Percentiles rank a stretch among this genome's conserved stretches.
phyloP scores from a whole-genome alignment of 2,888 invertebrate genomes.

The Scelioninae gen. 1 region DNA sequence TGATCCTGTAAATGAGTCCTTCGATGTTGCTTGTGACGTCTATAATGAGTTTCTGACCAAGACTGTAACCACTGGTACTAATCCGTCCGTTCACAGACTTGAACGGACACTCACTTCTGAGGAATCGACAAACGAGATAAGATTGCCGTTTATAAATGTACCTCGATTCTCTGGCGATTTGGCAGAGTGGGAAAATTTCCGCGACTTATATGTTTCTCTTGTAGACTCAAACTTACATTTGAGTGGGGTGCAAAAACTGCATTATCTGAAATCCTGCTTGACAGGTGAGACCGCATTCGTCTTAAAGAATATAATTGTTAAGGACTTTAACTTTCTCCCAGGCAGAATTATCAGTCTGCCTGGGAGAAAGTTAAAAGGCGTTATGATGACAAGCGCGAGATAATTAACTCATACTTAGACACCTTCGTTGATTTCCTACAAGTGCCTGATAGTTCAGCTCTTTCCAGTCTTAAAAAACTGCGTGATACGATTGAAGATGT shows the following conservation, averaged over 20 bases:
- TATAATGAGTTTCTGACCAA: constrained; percentile 18
- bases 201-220: constrained; percentile 9
- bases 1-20: neutral
- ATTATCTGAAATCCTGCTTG: constrained; percentile 9
- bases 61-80: no score
- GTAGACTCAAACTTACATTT: neutral
- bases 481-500: constrained; percentile 4
- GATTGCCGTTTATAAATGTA: constrained; percentile 10
- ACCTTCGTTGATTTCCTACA: neutral
- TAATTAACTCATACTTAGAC: constrained; percentile 11
- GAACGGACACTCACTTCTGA: neutral
- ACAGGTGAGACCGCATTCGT: constrained; percentile 15
- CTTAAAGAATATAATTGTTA: neutral
- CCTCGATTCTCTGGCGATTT: constrained; percentile 18
- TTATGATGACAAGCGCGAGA: constrained; percentile 8
- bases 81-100: no score
- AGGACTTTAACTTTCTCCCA: no score
- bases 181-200: constrained; percentile 11
- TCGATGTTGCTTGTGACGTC: neutral
- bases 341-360: neutral
- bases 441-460: neutral
- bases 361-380: constrained; percentile 1
- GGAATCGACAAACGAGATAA: no score
- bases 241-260: constrained; percentile 17
- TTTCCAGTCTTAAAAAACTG: neutral